These are phyloP conservation scores for Ashinkailepas kermadecensis DNA, from an alignment of 2,888 invertebrate genomes.

Conservation along the genomic window DNA sequence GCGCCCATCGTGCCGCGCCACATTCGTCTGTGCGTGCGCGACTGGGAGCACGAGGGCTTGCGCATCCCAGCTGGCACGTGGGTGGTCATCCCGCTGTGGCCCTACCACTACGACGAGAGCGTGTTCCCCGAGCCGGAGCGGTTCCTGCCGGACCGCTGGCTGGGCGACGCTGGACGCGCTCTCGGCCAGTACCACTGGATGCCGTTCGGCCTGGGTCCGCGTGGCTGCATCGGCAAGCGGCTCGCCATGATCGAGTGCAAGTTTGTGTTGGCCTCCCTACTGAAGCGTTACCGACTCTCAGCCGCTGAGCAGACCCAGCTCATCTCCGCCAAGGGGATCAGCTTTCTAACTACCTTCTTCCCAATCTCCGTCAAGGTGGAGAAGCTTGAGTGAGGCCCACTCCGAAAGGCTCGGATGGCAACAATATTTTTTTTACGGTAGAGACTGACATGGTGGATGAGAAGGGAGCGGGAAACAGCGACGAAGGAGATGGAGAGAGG, in stretches of 20 bases:
- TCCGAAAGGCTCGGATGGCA: too few species aligned
- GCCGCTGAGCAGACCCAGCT: not conserved
- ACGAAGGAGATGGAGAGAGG: too few species aligned
- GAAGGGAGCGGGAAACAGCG: too few species aligned
- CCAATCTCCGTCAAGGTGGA: too few species aligned
- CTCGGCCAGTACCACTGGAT: not conserved
- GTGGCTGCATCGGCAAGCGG: not conserved
- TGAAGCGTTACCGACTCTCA: not conserved
- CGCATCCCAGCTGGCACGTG: not conserved
- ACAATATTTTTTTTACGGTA: too few species aligned
- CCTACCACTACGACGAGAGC: not conserved
- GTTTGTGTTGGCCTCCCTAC: not conserved
- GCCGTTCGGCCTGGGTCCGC: slow-evolving; percentile 9
- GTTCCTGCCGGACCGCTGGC: not conserved
- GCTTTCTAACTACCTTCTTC: too few species aligned
- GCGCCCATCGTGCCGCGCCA: not conserved
- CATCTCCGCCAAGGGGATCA: too few species aligned
- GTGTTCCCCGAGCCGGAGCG: not conserved
- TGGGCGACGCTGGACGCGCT: not conserved
- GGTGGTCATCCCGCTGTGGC: not conserved
- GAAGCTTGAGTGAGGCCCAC: too few species aligned
- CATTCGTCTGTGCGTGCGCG: not conserved
- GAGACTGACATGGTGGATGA: too few species aligned
- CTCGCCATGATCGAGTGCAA: not conserved
- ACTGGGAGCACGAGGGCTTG: not conserved